These are phyloP conservation scores for Lycopodina hypogea DNA, from an alignment of 37 sponge, comb jelly and placozoan genomes.

Conservation along the genomic window DNA sequence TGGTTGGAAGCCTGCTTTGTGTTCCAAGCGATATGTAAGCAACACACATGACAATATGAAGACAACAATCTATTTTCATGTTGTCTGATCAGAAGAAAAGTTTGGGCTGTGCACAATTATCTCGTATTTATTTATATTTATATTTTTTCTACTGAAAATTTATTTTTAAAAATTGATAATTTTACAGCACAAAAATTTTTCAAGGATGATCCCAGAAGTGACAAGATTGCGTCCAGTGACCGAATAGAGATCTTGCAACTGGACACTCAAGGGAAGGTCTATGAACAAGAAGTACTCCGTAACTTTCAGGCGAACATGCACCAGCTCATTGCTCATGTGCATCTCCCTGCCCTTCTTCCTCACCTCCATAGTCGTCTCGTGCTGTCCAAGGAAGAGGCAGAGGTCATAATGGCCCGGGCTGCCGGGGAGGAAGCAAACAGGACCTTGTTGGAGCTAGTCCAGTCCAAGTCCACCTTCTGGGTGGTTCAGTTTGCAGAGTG, in stretches of 20 bases:
- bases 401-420: not conserved
- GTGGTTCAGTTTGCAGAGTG: slow-evolving; percentile 27
- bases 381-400: slow-evolving; percentile 11
- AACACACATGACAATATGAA: no score
- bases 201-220: slow-evolving; percentile 21
- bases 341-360: slow-evolving; percentile 12
- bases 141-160: no score
- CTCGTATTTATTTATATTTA: not conserved
- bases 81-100: no score
- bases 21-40: no score
- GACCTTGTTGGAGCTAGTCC: slow-evolving; percentile 3
- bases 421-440: not conserved
- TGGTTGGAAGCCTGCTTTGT: no score
- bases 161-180: not conserved
- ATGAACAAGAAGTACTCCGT: not conserved
- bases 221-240: slow-evolving; percentile 7
- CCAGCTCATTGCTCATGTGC: not conserved
- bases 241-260: slow-evolving; percentile 25
- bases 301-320: slow-evolving; percentile 7
- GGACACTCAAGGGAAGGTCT: slow-evolving; percentile 1
- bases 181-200: slow-evolving; percentile 19
- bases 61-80: no score
- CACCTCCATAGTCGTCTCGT: slow-evolving; percentile 20
- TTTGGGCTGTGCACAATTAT: no score
- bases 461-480: not conserved